Base-by-base conservation (phyloP, 1,140 invertebrate species). In the Pseudomyrmex cubaensis region DNA sequence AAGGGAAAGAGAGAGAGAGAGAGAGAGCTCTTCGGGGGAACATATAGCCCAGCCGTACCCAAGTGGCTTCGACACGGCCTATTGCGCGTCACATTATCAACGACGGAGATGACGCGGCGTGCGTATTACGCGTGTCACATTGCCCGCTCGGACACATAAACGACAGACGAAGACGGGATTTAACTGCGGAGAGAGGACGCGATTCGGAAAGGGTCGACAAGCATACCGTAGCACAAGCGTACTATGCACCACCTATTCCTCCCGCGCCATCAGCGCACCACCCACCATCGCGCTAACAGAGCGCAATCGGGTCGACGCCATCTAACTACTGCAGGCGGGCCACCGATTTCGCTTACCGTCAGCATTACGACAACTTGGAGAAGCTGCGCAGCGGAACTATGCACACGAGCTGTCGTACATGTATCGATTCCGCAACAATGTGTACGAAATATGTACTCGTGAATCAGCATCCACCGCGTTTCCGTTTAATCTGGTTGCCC, bases 41-140 rank as follows among this genome's bases (percentile, higher is more conserved):
- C 48, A 82, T 35, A 7, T 35, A 35, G 35, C 35, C 35, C 61
- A 72, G 57, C 62, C 44, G 73, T 84, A 70, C 76, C 69, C 56
- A 67, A 50, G 66, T 76, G 77, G 70, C 76, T 82, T 73, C 70
- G 77, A 88, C 86, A 85, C 73, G 84, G 46, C 59, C 75, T 57
- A 63, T 70, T 74, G 67, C 82, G 57, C 57, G 52, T 84, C 70
- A 84, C 61, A 76, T 77, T 88, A 85, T 87, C 73, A 88, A 59
- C 77, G 72, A 85, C 72, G 82, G 72, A 82, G 74, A 88, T 87
- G 83, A 78, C 69, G 75, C 64, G 70, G 76, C 86, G 25, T 77
- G 74, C 76, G 56, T 88, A 67, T 77, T 85, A 88, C 61, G 56
- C 86, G 64, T 82, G 74, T 70, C 61, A 85, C 85, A 77, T 77